Evolutionary conservation across 2,888 invertebrate species (phyloP), one percentile per base, ranked within the genome.

Genomic region (Cylloceria caligata): DNA sequence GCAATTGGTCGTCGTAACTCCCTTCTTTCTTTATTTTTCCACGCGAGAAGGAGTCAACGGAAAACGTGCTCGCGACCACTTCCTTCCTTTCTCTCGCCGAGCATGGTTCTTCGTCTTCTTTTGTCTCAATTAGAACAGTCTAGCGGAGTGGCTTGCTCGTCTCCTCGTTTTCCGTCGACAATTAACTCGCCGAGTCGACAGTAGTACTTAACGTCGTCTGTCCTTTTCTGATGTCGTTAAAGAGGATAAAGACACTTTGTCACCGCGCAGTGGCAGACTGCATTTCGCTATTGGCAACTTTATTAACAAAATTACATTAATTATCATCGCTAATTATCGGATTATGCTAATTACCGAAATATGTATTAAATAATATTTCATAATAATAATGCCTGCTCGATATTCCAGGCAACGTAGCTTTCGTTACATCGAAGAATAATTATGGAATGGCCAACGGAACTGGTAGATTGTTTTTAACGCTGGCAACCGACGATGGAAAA

Each of bases 1-100:
- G 24, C 13, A 30, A 30, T 24, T 52, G 64, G 64, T 30, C 45
- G 47, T 77, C 74, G 57, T 79, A 78, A 76, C 84, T 80, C 80
- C 7, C 36, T 11, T 19, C 13, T 47, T 64, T 19, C 69, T 77
- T 30, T 69, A 69, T 69, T 69, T 55, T 55, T 36, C 36, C 52
- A 24, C 62, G 24, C 7, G 30, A 36, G n/a, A 52, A 36, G 21
- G 47, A 36, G n/a, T 24, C 16, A 69, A 39, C 39, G 39, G 13
- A 47, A 69, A 55, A 65, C 27, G 36, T 55, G 30, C 52, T 39
- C 16, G n/a, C 30, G 30, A 49, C 16, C 36, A 55, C 27, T 69
- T 42, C 45, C 62, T 73, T 64, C 45, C 72, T 49, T 73, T 39
- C 49, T 65, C 30, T 24, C 21, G 21, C n/a, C 49, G 6, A 5